These are phyloP conservation scores for Catharus ustulatus DNA, from an alignment of 2,797 vertebrate species.

Conservation along the genomic window DNA sequence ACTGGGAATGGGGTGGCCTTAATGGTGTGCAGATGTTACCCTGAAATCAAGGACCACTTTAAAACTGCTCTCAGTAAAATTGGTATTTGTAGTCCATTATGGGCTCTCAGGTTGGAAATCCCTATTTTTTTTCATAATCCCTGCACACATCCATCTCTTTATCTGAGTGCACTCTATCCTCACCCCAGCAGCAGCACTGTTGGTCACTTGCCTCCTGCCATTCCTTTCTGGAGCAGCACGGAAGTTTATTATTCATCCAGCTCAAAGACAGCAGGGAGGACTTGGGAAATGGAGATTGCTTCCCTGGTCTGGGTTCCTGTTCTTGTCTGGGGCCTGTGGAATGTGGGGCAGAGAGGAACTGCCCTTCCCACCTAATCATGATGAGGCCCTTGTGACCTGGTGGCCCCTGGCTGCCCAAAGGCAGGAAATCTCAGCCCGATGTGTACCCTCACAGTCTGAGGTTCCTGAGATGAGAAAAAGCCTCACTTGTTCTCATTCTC, in stretches of 20 bases:
- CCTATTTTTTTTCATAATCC: constrained; percentile 37
- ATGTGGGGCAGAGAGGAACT: neutral
- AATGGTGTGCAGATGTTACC: neutral
- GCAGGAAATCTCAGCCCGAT: neutral
- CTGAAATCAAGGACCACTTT: constrained; percentile 12
- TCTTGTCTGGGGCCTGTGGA: neutral
- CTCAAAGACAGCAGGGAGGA: neutral
- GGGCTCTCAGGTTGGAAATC: constrained; percentile 40
- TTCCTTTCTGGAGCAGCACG: neutral
- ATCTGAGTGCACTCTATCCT: neutral
- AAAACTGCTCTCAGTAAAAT: constrained; percentile 21
- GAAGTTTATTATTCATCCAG: neutral
- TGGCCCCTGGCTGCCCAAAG: neutral
- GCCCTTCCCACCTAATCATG: neutral
- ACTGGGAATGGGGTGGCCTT: neutral
- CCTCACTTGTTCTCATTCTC: neutral
- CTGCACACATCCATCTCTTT: neutral
- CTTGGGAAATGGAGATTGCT: neutral
- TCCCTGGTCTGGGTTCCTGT: neutral
- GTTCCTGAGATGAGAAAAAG: neutral
- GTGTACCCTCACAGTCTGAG: neutral
- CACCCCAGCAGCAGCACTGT: neutral
- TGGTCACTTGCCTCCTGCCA: neutral
- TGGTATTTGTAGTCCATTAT: constrained; percentile 37
- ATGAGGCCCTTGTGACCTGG: neutral